Evolutionary conservation across 2,888 invertebrate species (phyloP).

Genomic region (Scaptomyza flava): DNA sequence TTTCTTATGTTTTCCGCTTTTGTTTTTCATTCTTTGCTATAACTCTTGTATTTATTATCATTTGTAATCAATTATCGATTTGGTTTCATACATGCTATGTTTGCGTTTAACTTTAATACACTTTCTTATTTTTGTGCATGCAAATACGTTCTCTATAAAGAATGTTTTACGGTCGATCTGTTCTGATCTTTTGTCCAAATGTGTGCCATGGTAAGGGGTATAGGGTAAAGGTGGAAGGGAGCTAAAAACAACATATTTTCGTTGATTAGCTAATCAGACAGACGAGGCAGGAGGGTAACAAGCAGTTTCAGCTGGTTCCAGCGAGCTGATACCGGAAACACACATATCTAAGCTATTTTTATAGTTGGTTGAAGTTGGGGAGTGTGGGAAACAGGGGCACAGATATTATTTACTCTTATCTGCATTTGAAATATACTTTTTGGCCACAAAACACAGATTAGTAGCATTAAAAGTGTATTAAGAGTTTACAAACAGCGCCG

Average conservation of each 20-base stretch:
- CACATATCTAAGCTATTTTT: conserved; percentile 15
- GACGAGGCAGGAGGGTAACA: conserved; percentile 15
- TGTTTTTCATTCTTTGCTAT: conserved; percentile 28
- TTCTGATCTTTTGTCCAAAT: conserved; percentile 24
- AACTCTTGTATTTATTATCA: conserved; percentile 47
- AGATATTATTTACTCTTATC: conserved; percentile 35
- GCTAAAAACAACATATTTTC: conserved; percentile 4
- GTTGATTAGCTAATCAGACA: conserved; percentile 38
- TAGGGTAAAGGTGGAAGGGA: neutral
- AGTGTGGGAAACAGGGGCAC: conserved; percentile 8
- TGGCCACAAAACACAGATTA: conserved; percentile 30
- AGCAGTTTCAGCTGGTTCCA: conserved; percentile 4
- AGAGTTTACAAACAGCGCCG: conserved; percentile 30
- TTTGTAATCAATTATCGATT: conserved; percentile 64
- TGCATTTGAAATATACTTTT: conserved; percentile 19
- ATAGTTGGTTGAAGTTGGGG: conserved; percentile 20
- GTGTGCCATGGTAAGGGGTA: neutral
- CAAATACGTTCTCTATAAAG: conserved; percentile 38
- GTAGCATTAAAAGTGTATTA: conserved; percentile 17
- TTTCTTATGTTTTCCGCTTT: conserved; percentile 20
- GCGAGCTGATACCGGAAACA: conserved; percentile 24
- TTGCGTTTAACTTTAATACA: conserved; percentile 44
- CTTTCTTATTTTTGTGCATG: conserved; percentile 51
- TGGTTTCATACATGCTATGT: conserved; percentile 54
- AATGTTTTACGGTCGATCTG: conserved; percentile 21